These are phyloP conservation scores for Desoria tigrina DNA, from an alignment of 2,888 invertebrate species.

Conservation along the genomic window DNA sequence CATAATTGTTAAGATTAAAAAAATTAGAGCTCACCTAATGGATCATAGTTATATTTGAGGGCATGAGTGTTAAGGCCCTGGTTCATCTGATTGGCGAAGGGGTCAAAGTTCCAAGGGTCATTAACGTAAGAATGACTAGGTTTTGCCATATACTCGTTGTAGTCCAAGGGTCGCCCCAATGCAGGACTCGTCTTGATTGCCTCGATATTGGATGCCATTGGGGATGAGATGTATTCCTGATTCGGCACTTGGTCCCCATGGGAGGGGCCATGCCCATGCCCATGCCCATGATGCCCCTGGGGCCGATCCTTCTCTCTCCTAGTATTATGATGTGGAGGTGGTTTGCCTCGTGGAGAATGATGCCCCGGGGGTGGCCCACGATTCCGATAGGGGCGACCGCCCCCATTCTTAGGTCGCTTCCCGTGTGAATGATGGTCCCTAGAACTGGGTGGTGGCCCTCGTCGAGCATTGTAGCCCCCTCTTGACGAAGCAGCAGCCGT, in stretches of 20 bases:
- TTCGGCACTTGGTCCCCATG: background rate
- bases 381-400: slow-evolving; percentile 25
- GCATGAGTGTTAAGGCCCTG: slow-evolving; percentile 41
- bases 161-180: slow-evolving; percentile 49
- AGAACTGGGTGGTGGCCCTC: too few relatives aligned
- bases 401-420: too few relatives aligned
- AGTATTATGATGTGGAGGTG: slow-evolving; percentile 15
- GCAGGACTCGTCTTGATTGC: slow-evolving; percentile 48
- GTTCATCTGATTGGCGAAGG: slow-evolving; percentile 46
- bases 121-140: slow-evolving; percentile 51
- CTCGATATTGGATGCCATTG: slow-evolving; percentile 47
- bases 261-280: background rate
- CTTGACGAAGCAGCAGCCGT: too few relatives aligned
- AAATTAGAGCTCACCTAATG: slow-evolving; percentile 44
- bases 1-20: too few relatives aligned
- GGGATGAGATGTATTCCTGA: slow-evolving; percentile 40
- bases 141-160: slow-evolving; percentile 51
- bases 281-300: slow-evolving; percentile 18
- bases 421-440: too few relatives aligned
- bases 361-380: slow-evolving; percentile 24
- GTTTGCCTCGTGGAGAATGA: slow-evolving; percentile 23
- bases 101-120: slow-evolving; percentile 54
- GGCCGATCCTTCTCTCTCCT: slow-evolving; percentile 23
- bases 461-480: too few relatives aligned
- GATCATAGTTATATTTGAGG: slow-evolving; percentile 52